Conservation (phyloP, 2,888 invertebrate genomes). For the Resseliella maxima region DNA sequence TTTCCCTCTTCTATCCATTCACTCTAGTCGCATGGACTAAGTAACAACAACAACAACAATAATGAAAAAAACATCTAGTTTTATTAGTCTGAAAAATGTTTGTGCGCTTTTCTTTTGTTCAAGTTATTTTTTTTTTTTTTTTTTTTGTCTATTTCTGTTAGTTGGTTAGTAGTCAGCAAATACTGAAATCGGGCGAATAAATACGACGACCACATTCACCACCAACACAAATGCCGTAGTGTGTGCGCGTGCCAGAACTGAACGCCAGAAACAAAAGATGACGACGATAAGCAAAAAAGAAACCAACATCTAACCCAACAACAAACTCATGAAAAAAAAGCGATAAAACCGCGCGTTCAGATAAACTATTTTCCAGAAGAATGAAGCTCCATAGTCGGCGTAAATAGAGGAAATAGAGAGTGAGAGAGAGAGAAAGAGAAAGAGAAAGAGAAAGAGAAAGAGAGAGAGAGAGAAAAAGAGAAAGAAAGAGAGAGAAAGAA, state of each 20-base stretch:
- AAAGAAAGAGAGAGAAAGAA: too few species aligned
- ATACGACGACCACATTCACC: conserved; percentile 25
- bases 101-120: conserved; percentile 38
- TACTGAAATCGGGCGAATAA: conserved; percentile 4
- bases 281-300: neutral
- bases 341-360: conserved; percentile 44
- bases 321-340: neutral
- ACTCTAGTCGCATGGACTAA: neutral
- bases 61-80: neutral
- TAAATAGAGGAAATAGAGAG: neutral
- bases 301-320: neutral
- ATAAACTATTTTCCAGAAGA: conserved; percentile 51
- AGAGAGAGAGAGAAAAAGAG: too few species aligned
- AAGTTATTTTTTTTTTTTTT: neutral
- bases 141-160: neutral
- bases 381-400: neutral
- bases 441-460: too few species aligned
- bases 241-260: conserved; percentile 26
- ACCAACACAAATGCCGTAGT: conserved; percentile 5
- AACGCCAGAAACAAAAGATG: conserved; percentile 26
- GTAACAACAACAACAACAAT: neutral
- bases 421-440: too few species aligned
- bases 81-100: conserved; percentile 35
- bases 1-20: neutral
- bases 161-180: conserved; percentile 44